Evolutionary conservation across 64 coral and sea anemone genomes (phyloP), one percentile per base, ranked within the genome.

Genomic region (Stichodactyla helianthus): DNA sequence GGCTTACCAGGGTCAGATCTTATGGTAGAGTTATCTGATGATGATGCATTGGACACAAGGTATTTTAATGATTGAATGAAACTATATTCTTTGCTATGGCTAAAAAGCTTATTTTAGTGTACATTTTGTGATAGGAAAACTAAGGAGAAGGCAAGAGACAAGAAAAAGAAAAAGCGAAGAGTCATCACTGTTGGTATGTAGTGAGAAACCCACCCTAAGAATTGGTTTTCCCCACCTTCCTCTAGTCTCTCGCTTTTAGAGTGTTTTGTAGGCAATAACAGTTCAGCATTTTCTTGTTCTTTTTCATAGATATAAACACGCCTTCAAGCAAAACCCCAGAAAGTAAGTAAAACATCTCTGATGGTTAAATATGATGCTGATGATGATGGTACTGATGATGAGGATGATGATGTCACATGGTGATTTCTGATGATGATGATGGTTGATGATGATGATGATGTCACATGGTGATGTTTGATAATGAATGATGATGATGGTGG

Each of bases 181-280:
- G 89, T 91, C n/a, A 83, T 91, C 6, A 91, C 89, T 31, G 89
- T 91, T 27, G 89, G 89, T 91, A 79, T 6, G 89, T 86, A 27
- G 12, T 31, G 22, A 22, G 2, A 74, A 4, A 19, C 7, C 7
- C 1, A 27, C 10, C 10, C 68, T 74, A 26, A 7, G 10, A 31
- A 7, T 68, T 9, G 8, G 2, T 15, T 6, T 22, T 65, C 22
- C 22, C 13, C 16, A 15, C 13, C 0, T 62, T 14, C 12, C 16
- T 3, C 35, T 44, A 44, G 59, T 62, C 18, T 62, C 13, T 15
- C 5, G 0, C 22, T n/a, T 13, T 60, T 60, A 18, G 18, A 19
- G 35, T 44, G 35, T 44, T 44, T 44, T 44, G 35, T 44, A 44
- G 35, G 35, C 35, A 0, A 44, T 44, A 44, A 2, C 1, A 60